These are phyloP conservation scores for Oligia fasciuncula DNA, from an alignment of 2,888 invertebrate genomes.

Conservation along the genomic window DNA sequence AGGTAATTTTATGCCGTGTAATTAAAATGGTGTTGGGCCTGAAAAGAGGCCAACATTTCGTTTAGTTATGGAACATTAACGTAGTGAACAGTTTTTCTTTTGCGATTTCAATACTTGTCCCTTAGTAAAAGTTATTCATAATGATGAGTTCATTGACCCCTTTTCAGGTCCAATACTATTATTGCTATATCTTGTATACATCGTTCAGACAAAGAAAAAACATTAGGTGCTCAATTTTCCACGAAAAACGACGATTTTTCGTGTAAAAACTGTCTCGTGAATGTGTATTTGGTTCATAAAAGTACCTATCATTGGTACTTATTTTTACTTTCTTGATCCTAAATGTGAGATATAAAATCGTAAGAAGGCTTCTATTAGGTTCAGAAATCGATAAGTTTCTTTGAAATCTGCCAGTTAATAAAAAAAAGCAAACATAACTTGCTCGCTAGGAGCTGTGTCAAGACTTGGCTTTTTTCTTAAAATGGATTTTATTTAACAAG, in stretches of 20 bases:
- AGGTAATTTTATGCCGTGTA: background rate
- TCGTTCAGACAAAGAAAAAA: background rate
- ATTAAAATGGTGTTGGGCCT: background rate
- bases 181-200: background rate
- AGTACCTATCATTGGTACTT: background rate
- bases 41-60: background rate
- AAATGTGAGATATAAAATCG: background rate
- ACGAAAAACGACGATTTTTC: background rate
- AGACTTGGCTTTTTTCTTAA: constrained; percentile 4
- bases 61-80: background rate
- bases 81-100: background rate
- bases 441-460: constrained; percentile 5
- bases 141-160: too few relatives aligned
- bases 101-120: background rate
- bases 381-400: constrained; percentile 2
- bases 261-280: background rate
- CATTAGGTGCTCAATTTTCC: background rate
- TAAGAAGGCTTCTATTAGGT: background rate
- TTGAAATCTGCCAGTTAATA: constrained; percentile 23
- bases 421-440: constrained; percentile 17
- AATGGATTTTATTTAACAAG: constrained; percentile 44
- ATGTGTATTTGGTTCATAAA: background rate
- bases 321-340: background rate
- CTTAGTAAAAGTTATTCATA: too few relatives aligned
- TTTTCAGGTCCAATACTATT: background rate